Conservation (phyloP, 2,888 invertebrate genomes). For the Autographa pulchrina region DNA sequence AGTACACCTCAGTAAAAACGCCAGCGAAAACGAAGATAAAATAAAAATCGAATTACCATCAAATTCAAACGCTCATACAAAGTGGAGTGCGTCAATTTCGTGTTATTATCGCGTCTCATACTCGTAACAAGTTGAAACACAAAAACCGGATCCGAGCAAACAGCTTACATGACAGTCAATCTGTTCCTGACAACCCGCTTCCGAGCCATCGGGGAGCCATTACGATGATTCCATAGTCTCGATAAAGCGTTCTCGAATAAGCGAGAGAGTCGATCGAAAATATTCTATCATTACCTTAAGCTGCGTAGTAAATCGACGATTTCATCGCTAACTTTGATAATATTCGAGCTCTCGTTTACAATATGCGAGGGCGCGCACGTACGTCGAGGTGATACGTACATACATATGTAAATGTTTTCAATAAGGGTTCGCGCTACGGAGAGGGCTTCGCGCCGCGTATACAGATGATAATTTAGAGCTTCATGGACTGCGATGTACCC, state of each 20-base stretch:
- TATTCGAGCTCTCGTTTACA: constrained; percentile 71
- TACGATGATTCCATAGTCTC: constrained; percentile 66
- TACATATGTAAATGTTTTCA: constrained; percentile 86
- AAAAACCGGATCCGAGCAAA: constrained; percentile 54
- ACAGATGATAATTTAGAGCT: constrained; percentile 69
- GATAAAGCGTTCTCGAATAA: constrained; percentile 67
- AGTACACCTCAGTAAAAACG: constrained; percentile 35
- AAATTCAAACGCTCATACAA: constrained; percentile 40
- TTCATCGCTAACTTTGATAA: constrained; percentile 74
- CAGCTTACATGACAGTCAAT: constrained; percentile 58
- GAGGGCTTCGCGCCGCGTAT: constrained; percentile 61
- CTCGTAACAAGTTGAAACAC: constrained; percentile 57
- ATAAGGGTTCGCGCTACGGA: constrained; percentile 71
- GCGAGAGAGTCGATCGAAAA: constrained; percentile 72
- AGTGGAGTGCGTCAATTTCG: constrained; percentile 51
- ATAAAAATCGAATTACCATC: constrained; percentile 49
- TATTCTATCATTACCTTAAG: constrained; percentile 80
- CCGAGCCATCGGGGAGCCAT: constrained; percentile 62
- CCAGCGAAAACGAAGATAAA: constrained; percentile 43
- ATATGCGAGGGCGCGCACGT: constrained; percentile 71
- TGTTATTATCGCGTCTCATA: constrained; percentile 53
- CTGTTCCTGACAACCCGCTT: constrained; percentile 46
- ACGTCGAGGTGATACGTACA: constrained; percentile 69
- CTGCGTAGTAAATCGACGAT: constrained; percentile 75
- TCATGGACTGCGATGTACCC: constrained; percentile 53